These are phyloP conservation scores for Microcebus jonahi DNA, from an alignment of 2,113 vertebrate species.

Conservation along the genomic window DNA sequence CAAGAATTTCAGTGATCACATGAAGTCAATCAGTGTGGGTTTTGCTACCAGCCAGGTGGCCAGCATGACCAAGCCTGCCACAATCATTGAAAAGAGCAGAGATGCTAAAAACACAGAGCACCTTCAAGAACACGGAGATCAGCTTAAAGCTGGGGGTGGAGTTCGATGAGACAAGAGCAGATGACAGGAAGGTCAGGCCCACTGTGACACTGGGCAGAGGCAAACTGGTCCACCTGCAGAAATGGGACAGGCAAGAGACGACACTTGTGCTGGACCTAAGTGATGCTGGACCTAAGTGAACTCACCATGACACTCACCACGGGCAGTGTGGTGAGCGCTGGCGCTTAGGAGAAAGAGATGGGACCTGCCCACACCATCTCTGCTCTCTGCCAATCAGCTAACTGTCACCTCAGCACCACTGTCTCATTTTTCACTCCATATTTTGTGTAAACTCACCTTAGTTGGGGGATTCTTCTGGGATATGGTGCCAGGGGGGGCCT, in stretches of 20 bases:
- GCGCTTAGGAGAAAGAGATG: slow-evolving; percentile 90
- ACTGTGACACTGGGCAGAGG: slow-evolving; percentile 88
- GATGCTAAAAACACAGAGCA: slow-evolving; percentile 93
- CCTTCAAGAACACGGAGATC: slow-evolving; percentile 94
- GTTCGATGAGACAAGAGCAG: slow-evolving; percentile 95
- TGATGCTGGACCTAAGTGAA: slow-evolving; percentile 77
- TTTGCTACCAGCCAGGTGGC: slow-evolving; percentile 92
- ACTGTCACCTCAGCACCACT: slow-evolving; percentile 30
- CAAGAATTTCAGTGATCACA: slow-evolving; percentile 93
- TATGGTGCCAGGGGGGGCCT: slow-evolving; percentile 12
- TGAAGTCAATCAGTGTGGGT: slow-evolving; percentile 94
- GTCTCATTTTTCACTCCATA: slow-evolving; percentile 15
- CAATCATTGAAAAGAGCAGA: slow-evolving; percentile 88
- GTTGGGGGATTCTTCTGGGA: slow-evolving; percentile 38
- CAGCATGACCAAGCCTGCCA: slow-evolving; percentile 93
- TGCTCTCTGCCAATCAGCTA: neutral
- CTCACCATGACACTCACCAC: slow-evolving; percentile 93
- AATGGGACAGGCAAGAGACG: slow-evolving; percentile 94
- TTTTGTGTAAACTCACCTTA: slow-evolving; percentile 66
- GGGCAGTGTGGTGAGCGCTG: slow-evolving; percentile 85
- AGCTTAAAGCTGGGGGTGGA: slow-evolving; percentile 90
- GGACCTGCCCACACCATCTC: neutral
- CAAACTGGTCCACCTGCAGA: slow-evolving; percentile 94
- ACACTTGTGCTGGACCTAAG: slow-evolving; percentile 90
- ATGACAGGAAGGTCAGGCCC: slow-evolving; percentile 96